Evolutionary conservation across 2,888 invertebrate genomes (phyloP), one percentile per base, ranked within the genome.

Genomic region (Athalia rosae): DNA sequence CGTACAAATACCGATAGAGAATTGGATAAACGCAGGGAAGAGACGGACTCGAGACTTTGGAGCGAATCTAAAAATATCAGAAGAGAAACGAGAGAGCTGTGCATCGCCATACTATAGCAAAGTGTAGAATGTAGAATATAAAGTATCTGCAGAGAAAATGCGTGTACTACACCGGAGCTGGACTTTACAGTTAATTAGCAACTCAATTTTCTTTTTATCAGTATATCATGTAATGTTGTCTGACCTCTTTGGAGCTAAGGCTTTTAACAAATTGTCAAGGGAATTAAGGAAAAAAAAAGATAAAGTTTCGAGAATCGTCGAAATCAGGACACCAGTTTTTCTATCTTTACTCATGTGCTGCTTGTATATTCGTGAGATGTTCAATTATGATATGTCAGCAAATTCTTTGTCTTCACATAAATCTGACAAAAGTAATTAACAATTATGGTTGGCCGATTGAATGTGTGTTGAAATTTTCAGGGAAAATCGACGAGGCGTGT

Each of bases 11-110:
- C 3, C n/a, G 13, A 47, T 47, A 47, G n/a, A 45, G 28, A 43
- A 0, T 4, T 43, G 43, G 58, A 53, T 71, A 28, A 71, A 58
- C 45, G 71, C 41, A 7, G 58, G 9, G 43, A 43, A 71, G 8
- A 71, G 71, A 71, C 71, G 45, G 71, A 71, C 71, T 71, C 71
- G 71, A 71, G 71, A 71, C 71, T 71, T 58, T 6, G 28, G 58
- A 71, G 71, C 56, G 56, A 15, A 13, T 45, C 71, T 71, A 71
- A 71, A 71, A 71, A 71, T 71, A 71, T 71, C 71, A 45, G 28
- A 28, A 2, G 28, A 28, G 28, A 28, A 28, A 28, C 28, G 28
- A 8, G n/a, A 56, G 71, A 43, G 43, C 41, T 13, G 43, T 71
- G 56, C 56, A 71, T 58, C 13, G 43, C 71, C 8, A 15, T 61